A percentile compares a stretch with the other conserved stretches of the same genome.
phyloP scores from a whole-genome alignment of 1,140 invertebrate genomes.

The Drosophila burlai region DNA sequence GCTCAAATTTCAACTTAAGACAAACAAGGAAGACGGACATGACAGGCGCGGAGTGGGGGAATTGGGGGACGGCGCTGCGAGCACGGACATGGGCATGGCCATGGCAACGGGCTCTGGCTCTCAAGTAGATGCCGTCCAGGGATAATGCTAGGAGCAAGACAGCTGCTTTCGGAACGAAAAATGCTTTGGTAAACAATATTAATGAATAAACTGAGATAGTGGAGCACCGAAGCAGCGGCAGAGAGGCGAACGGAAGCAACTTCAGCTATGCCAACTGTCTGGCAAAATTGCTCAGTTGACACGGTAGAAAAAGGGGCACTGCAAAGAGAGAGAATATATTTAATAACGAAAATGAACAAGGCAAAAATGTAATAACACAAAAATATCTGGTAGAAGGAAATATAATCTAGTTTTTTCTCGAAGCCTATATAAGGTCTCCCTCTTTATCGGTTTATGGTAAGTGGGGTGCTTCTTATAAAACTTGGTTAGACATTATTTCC shows the following conservation, averaged over 20 bases:
- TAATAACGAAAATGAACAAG: constrained; percentile 11
- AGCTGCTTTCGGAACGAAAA: constrained; percentile 48
- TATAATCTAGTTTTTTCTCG: too few relatives aligned
- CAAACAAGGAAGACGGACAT: constrained; percentile 61
- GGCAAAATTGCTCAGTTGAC: constrained; percentile 24
- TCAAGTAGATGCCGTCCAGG: constrained; percentile 32
- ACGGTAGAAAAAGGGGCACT: not conserved
- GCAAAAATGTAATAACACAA: not conserved
- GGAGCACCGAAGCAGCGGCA: not conserved
- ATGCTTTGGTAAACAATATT: constrained; percentile 69
- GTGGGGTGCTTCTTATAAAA: not conserved
- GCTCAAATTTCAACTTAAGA: constrained; percentile 67
- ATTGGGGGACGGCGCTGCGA: not conserved
- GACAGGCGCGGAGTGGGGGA: constrained; percentile 31
- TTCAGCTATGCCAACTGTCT: constrained; percentile 43
- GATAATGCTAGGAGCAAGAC: constrained; percentile 36
- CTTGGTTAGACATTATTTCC: constrained; percentile 24
- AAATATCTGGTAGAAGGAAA: not conserved
- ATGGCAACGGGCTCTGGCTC: constrained; percentile 38
- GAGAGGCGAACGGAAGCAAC: constrained; percentile 14
- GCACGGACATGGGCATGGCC: constrained; percentile 9
- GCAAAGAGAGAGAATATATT: not conserved
- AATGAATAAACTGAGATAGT: constrained; percentile 57
- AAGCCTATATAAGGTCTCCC: too few relatives aligned
- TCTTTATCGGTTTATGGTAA: not conserved